Evolutionary conservation across 1,140 invertebrate genomes (phyloP).

Genomic region (Drosophila grimshawi): DNA sequence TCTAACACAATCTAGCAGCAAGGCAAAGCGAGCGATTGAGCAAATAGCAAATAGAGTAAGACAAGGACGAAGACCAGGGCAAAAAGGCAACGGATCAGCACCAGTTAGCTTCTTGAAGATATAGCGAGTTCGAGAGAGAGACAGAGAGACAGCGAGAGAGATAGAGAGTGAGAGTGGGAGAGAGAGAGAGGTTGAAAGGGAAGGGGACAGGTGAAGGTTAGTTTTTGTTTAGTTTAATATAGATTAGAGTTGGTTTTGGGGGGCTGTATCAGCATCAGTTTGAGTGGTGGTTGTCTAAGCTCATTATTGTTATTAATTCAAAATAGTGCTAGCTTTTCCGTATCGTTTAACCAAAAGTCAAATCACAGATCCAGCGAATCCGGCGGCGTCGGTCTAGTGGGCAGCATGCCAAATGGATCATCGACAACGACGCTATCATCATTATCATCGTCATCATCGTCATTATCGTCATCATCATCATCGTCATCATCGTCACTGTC

Average conservation of each 20-base stretch:
- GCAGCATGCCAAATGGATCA: conserved; percentile 83
- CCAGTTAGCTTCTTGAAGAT: neutral
- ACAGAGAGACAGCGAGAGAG: neutral
- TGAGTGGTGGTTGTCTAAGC: conserved; percentile 55
- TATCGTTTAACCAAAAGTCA: conserved; percentile 76
- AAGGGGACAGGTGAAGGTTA: neutral
- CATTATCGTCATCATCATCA: conserved; percentile 62
- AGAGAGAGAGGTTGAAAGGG: neutral
- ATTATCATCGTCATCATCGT: conserved; percentile 67
- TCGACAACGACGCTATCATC: conserved; percentile 72
- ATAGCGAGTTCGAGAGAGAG: conserved; percentile 1
- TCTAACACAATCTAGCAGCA: conserved; percentile 3
- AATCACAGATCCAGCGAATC: conserved; percentile 84
- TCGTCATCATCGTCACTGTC: conserved; percentile 73
- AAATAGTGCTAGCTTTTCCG: conserved; percentile 52
- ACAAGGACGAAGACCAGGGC: neutral
- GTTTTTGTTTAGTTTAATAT: neutral
- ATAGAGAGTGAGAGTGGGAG: neutral
- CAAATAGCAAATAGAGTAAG: too few species aligned
- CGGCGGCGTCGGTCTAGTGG: conserved; percentile 81
- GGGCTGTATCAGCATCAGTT: conserved; percentile 31
- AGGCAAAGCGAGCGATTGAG: conserved; percentile 14
- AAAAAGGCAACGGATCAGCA: neutral
- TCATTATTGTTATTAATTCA: conserved; percentile 50
- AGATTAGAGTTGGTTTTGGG: neutral